Percentiles rank a stretch among this genome's conserved stretches.
phyloP scores from a whole-genome alignment of 2,113 vertebrate genomes.

The Orientallactaga bullata region DNA sequence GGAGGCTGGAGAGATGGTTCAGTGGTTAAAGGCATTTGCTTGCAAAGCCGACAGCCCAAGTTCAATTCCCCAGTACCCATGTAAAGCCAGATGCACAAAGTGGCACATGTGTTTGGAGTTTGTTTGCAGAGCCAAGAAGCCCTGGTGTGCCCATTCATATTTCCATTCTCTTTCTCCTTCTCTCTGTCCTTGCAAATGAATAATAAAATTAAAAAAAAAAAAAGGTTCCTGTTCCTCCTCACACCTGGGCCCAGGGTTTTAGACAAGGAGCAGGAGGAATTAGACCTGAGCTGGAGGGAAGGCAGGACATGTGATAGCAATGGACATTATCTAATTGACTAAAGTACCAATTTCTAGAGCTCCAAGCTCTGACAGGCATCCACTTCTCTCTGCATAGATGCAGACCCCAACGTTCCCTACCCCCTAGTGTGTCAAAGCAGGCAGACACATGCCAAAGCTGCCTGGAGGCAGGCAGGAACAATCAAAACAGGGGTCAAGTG shows the following conservation, averaged over 20 bases:
- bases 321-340: background rate
- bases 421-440: background rate
- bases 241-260: background rate
- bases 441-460: background rate
- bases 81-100: no score
- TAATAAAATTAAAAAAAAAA: no score
- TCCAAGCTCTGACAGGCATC: background rate
- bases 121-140: no score
- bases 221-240: background rate
- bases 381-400: background rate
- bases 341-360: background rate
- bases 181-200: background rate
- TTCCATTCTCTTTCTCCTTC: no score
- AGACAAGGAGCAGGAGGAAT: background rate
- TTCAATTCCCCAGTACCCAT: no score
- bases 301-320: background rate
- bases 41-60: no score
- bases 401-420: background rate
- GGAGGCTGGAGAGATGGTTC: no score
- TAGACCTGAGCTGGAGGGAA: background rate
- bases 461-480: background rate
- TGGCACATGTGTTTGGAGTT: no score
- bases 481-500: constrained; percentile 36
- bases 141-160: no score
- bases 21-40: no score